These are phyloP conservation scores for Pomacea maculata DNA, from an alignment of 1,140 invertebrate species.

Conservation along the genomic window DNA sequence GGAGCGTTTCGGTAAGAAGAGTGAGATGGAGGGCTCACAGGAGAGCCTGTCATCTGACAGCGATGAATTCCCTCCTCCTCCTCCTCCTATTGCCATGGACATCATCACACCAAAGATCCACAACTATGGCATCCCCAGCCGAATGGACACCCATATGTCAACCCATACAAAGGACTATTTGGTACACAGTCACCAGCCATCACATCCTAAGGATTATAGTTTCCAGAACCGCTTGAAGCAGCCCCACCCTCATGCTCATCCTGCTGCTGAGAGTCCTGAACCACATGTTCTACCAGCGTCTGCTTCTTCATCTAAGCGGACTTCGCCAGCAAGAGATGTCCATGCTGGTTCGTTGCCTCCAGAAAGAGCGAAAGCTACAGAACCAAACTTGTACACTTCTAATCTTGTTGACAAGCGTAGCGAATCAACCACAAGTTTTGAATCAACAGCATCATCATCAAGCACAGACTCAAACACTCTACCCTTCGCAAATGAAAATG, in stretches of 20 bases:
- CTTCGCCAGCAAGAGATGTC: slow-evolving; percentile 18
- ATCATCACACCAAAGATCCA: slow-evolving; percentile 61
- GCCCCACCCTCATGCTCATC: neutral
- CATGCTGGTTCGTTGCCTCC: slow-evolving; percentile 3
- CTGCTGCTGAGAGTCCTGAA: slow-evolving; percentile 1
- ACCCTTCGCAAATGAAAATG: slow-evolving; percentile 98
- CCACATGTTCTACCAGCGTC: neutral
- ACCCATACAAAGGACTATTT: slow-evolving; percentile 2
- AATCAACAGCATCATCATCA: slow-evolving; percentile 81
- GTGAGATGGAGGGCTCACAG: slow-evolving; percentile 38
- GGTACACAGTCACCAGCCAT: slow-evolving; percentile 6
- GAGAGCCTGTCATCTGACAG: slow-evolving; percentile 52
- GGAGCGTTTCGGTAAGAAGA: slow-evolving; percentile 61
- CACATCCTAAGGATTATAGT: slow-evolving; percentile 6
- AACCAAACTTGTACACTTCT: neutral
- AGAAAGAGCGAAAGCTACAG: slow-evolving; percentile 4
- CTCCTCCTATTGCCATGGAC: slow-evolving; percentile 65
- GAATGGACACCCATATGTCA: neutral
- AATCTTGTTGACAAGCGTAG: slow-evolving; percentile 37
- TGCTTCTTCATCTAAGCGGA: neutral
- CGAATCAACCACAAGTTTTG: slow-evolving; percentile 54
- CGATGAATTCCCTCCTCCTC: slow-evolving; percentile 67
- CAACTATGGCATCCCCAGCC: slow-evolving; percentile 56
- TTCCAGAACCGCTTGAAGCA: slow-evolving; percentile 18
- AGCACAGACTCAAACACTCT: slow-evolving; percentile 91